Conservation (phyloP, 1,140 invertebrate genomes). For the Bombus difficillimus region DNA sequence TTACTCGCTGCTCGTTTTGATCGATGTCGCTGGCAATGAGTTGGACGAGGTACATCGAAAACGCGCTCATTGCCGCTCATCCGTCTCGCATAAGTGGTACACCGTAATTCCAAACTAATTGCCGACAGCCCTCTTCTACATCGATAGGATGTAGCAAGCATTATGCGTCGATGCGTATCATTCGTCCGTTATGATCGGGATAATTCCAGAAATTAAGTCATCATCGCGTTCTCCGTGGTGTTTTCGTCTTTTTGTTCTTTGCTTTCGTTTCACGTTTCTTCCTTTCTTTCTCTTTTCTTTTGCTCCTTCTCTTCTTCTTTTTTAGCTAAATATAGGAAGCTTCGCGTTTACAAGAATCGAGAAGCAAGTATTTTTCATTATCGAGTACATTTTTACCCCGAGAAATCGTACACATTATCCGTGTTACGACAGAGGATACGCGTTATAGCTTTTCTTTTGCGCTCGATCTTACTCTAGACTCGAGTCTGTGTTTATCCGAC, state of each 20-base stretch:
- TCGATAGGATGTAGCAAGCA: constrained; percentile 28
- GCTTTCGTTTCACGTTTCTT: neutral
- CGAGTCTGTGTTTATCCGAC: neutral
- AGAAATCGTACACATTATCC: neutral
- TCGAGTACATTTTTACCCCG: neutral
- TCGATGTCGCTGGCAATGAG: constrained; percentile 29
- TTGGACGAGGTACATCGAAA: constrained; percentile 11
- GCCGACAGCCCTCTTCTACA: constrained; percentile 20
- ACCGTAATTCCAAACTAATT: constrained; percentile 44
- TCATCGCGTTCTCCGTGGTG: neutral
- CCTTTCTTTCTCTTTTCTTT: neutral
- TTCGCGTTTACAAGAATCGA: neutral
- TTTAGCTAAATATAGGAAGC: neutral
- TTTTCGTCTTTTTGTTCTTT: neutral
- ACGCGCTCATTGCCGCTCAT: constrained; percentile 25
- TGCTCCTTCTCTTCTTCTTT: neutral
- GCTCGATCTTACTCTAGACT: neutral
- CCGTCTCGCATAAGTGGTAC: constrained; percentile 18
- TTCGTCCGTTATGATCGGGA: constrained; percentile 3
- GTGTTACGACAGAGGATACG: neutral
- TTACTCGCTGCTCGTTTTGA: constrained; percentile 29
- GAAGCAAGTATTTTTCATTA: neutral
- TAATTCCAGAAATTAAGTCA: constrained; percentile 45
- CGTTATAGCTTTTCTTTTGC: neutral
- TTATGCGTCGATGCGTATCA: constrained; percentile 37